These are phyloP conservation scores for Arvicanthis niloticus DNA, from an alignment of 2,113 vertebrate genomes.

Conservation along the genomic window DNA sequence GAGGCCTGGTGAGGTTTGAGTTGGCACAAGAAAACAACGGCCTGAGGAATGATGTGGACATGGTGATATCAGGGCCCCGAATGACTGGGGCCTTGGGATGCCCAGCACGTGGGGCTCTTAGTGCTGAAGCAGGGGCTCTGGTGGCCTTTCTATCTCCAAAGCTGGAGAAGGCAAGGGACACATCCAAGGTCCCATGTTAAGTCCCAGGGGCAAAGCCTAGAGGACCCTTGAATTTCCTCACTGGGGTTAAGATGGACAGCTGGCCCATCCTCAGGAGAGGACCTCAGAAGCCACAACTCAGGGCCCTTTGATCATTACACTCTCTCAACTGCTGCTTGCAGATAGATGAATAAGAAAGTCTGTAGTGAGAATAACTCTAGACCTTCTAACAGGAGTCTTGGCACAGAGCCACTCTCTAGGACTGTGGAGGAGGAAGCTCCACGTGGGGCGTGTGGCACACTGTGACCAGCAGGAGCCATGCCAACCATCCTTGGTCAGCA, in stretches of 20 bases:
- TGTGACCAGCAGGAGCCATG: background rate
- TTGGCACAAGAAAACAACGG: background rate
- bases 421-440: accelerated
- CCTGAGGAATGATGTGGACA: background rate
- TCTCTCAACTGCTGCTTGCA: background rate
- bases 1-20: background rate
- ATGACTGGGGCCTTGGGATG: no score
- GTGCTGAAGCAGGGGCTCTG: background rate
- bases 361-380: accelerated
- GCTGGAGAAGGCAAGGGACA: background rate
- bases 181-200: no score
- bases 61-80: accelerated
- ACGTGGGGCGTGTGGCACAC: background rate
- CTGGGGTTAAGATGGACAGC: background rate
- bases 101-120: background rate
- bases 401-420: accelerated
- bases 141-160: background rate
- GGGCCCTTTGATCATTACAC: background rate
- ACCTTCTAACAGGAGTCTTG: background rate
- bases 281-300: background rate
- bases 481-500: background rate
- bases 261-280: background rate
- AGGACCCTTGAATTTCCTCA: background rate
- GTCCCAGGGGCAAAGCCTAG: background rate
- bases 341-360: background rate